Conservation (phyloP, 2,113 vertebrate species). For the Cephalopholis sonnerati region DNA sequence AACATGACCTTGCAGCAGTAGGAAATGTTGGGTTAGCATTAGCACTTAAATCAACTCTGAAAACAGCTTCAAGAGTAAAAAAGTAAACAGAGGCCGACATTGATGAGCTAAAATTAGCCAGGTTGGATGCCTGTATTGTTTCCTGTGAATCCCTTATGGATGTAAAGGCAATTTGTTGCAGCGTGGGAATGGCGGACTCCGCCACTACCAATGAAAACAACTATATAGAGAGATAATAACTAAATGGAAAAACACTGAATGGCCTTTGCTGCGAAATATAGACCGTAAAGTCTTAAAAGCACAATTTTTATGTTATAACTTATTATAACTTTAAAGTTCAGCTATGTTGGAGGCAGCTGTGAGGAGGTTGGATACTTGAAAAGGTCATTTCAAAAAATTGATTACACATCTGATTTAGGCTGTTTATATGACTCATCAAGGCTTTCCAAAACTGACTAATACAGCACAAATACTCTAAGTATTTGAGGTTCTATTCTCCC, state of each 20-base stretch:
- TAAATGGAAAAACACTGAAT: not conserved
- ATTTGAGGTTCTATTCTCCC: not conserved
- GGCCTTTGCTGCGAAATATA: not conserved
- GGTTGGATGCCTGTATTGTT: not conserved
- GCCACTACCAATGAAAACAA: no score
- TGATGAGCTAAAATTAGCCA: not conserved
- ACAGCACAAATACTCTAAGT: not conserved
- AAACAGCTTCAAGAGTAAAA: not conserved
- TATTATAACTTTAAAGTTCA: not conserved
- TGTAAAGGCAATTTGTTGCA: not conserved
- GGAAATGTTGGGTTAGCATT: not conserved
- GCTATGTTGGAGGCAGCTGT: not conserved
- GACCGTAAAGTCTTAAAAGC: not conserved
- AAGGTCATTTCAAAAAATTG: not conserved
- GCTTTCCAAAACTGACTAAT: conserved; percentile 2
- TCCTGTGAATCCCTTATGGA: not conserved
- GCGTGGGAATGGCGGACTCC: no score
- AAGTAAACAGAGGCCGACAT: not conserved
- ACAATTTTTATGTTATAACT: not conserved
- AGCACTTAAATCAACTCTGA: not conserved
- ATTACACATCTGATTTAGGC: not conserved
- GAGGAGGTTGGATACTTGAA: not conserved
- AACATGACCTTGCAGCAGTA: not conserved
- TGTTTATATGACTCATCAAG: conserved; percentile 11
- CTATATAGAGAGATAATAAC: not conserved